Evolutionary conservation across 1,140 invertebrate species (phyloP).

Genomic region (Pristionchus pacificus): DNA sequence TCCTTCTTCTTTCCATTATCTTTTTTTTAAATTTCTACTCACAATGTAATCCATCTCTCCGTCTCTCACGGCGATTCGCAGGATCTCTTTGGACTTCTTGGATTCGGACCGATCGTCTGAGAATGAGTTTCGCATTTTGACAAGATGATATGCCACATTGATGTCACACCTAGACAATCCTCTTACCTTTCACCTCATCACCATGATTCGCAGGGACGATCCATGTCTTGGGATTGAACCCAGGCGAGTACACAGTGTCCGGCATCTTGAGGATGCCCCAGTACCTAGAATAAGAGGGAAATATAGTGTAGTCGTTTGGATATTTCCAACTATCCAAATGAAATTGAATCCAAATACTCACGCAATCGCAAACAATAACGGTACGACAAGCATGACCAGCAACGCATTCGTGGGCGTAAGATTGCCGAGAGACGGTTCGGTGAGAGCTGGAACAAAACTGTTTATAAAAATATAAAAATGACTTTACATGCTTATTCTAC

Average conservation of each 20-base stretch:
- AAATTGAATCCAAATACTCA: constrained; percentile 31
- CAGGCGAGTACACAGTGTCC: constrained; percentile 30
- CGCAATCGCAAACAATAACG: constrained; percentile 42
- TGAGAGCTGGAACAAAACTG: constrained; percentile 24
- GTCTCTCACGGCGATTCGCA: not conserved
- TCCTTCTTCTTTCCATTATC: not conserved
- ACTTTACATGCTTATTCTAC: too few species aligned
- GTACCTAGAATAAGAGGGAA: constrained; percentile 16
- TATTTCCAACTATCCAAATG: not conserved
- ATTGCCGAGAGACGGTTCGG: constrained; percentile 37
- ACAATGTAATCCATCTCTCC: constrained; percentile 21
- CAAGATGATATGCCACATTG: too few species aligned
- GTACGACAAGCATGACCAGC: constrained; percentile 44
- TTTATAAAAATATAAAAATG: too few species aligned
- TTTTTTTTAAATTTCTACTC: constrained; percentile 1
- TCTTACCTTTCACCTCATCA: too few species aligned
- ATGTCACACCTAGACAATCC: too few species aligned
- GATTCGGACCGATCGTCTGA: too few species aligned
- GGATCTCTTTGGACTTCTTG: not conserved
- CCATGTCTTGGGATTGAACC: constrained; percentile 24
- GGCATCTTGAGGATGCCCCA: constrained; percentile 31
- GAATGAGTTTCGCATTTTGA: too few species aligned
- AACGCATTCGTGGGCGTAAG: constrained; percentile 37
- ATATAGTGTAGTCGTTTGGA: not conserved
- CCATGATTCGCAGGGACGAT: constrained; percentile 31